Evolutionary conservation across 2,113 vertebrate species (phyloP), one percentile per base, ranked within the genome.

Genomic region (Cromileptes altivelis): DNA sequence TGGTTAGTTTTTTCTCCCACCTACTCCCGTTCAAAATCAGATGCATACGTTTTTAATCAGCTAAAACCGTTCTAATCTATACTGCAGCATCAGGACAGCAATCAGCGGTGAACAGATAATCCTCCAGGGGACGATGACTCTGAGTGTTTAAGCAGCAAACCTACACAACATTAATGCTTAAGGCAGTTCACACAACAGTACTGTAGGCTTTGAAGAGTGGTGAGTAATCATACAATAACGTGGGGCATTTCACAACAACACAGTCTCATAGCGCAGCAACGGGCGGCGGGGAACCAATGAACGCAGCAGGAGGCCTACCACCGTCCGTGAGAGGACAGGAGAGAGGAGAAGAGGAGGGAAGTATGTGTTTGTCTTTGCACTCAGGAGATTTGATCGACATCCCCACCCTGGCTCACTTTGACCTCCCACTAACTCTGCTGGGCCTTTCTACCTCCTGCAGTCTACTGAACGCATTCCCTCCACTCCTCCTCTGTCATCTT

Each of bases 181-280:
- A 76, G 86, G 85, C 78, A 70, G 87, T 92, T 90, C 72, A 30
- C 81, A 69, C 79, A 60, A 68, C 25, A 7, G 62, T 37, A 82
- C 42, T 19, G 56, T 56, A 18, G 70, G 75, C 90, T 94, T 90
- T 93, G 86, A 93, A 89, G 85, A 70, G 70, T 0, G 13, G 63
- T 94, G 89, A 93, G 90, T 88, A 92, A 93, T 94, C 88, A 87
- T 52, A 83, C 85, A 91, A 80, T 89, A 88, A 88, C 14, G 81
- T 70, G 91, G 85, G 85, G 85, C 85, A 91, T 92, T 94, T 93
- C 87, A 91, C 91, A 91, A 92, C 85, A 93, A 57, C 49, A 67
- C 71, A 21, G 67, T 82, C 87, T 77, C 82, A 52, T 74, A 56
- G 75, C 8, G 56, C 63, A 17, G 82, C 60, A 52, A 60, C 78